These are phyloP conservation scores for Clarias batrachus DNA, from an alignment of 2,113 vertebrate genomes.

Conservation along the genomic window DNA sequence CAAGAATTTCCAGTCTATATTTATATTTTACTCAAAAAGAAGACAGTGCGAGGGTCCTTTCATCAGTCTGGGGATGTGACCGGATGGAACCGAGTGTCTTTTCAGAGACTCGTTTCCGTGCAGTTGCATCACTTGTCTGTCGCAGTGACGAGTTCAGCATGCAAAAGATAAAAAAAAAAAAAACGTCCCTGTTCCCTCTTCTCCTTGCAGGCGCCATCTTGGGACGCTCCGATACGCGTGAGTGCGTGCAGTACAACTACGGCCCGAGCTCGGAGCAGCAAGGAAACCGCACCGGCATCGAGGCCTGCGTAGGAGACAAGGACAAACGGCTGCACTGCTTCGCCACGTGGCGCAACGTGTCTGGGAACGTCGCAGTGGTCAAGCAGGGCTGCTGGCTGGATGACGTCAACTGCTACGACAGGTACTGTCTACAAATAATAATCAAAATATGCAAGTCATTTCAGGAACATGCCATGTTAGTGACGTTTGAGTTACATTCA, in stretches of 20 bases:
- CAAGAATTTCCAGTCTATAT: neutral
- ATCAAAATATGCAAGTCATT: too few species aligned
- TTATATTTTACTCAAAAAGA: neutral
- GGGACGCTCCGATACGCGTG: slow-evolving; percentile 93
- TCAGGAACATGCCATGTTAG: too few species aligned
- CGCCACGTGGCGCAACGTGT: slow-evolving; percentile 95
- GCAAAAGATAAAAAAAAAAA: neutral
- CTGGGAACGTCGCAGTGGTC: slow-evolving; percentile 88
- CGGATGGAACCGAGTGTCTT: neutral
- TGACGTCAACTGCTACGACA: slow-evolving; percentile 97
- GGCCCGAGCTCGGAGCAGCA: slow-evolving; percentile 87
- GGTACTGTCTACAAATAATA: slow-evolving; percentile 64
- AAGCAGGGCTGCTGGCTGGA: slow-evolving; percentile 99
- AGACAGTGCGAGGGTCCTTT: neutral
- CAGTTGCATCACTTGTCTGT: slow-evolving; percentile 27
- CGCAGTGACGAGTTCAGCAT: neutral
- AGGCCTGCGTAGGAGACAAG: slow-evolving; percentile 88
- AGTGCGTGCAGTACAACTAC: slow-evolving; percentile 92
- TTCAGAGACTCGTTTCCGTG: neutral
- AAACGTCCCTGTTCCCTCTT: slow-evolving; percentile 2
- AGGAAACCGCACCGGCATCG: slow-evolving; percentile 88
- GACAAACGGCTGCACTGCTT: slow-evolving; percentile 96
- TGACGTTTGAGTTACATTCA: too few species aligned
- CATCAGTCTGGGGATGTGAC: neutral
- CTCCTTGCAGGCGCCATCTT: slow-evolving; percentile 87